A percentile compares a stretch with the other conserved stretches of the same genome.
phyloP scores from a whole-genome alignment of 2,888 invertebrate genomes.

The Cephalotes varians region DNA sequence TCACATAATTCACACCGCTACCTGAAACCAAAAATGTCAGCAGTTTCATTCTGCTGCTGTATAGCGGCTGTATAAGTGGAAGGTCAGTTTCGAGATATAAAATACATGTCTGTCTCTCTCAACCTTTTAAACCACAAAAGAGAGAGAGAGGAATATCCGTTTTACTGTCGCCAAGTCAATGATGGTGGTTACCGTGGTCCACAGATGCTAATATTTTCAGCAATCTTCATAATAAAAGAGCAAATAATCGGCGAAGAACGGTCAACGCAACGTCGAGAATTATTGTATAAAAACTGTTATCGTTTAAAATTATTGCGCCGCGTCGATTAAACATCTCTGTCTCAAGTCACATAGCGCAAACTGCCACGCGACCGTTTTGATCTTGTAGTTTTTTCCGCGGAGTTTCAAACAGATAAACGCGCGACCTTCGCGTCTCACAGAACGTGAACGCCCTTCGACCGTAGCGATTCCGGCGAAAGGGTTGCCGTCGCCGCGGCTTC shows the following conservation, averaged over 20 bases:
- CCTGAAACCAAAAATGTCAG: background rate
- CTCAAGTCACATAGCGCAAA: background rate
- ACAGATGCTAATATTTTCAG: background rate
- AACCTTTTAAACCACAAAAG: constrained; percentile 23
- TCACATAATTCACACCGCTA: background rate
- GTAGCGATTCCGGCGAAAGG: constrained; percentile 25
- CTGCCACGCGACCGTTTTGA: background rate
- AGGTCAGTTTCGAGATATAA: constrained; percentile 2
- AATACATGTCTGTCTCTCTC: background rate
- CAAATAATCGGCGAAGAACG: background rate
- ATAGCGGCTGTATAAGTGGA: no score
- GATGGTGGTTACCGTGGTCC: background rate
- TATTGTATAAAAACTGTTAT: background rate
- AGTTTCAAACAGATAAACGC: background rate
- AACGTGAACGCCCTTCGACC: constrained; percentile 14
- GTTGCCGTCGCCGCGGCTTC: background rate
- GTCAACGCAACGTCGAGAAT: background rate
- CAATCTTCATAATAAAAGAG: background rate
- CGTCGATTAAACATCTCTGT: background rate
- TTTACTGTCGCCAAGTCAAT: background rate
- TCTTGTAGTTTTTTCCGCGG: background rate
- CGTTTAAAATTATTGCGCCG: background rate
- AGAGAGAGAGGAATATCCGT: background rate
- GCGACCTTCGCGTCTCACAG: background rate
- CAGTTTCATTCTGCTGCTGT: background rate